Percentiles rank a stretch among this genome's conserved stretches.
Evolutionary conservation across 1,140 invertebrate genomes (phyloP).

Genomic region (Musca vetustissima): DNA sequence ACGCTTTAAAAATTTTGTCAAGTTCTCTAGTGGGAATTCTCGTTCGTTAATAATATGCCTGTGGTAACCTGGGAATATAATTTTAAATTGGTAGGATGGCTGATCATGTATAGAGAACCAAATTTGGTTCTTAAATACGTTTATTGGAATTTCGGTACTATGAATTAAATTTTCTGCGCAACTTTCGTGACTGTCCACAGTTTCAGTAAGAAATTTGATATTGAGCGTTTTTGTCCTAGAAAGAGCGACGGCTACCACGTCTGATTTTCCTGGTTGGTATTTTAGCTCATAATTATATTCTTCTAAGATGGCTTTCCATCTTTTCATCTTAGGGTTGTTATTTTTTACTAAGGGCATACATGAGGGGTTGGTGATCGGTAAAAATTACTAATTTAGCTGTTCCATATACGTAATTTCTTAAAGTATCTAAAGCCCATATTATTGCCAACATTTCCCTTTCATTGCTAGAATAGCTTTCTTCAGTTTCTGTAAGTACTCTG

Average conservation of each 20-base stretch:
- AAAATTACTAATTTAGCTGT: too few species aligned
- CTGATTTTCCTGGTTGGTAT: constrained; percentile 34
- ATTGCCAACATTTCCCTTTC: too few species aligned
- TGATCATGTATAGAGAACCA: neutral
- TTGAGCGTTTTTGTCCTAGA: too few species aligned
- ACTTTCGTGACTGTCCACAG: neutral
- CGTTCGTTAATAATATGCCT: constrained; percentile 25
- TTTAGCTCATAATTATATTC: constrained; percentile 50
- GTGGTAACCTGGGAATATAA: constrained; percentile 12
- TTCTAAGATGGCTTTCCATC: constrained; percentile 43
- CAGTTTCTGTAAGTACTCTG: too few species aligned
- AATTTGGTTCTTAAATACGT: constrained; percentile 29
- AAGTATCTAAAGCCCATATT: too few species aligned
- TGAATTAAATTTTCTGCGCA: constrained; percentile 2
- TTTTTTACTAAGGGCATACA: constrained; percentile 48
- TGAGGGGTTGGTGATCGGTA: too few species aligned
- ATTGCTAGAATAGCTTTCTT: too few species aligned
- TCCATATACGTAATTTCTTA: too few species aligned
- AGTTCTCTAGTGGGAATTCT: neutral
- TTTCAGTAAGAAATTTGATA: constrained; percentile 4
- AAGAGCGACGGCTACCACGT: constrained; percentile 28
- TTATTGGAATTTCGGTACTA: constrained; percentile 2
- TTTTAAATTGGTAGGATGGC: constrained; percentile 11
- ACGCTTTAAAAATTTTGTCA: too few species aligned
- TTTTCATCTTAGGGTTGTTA: constrained; percentile 39